A percentile compares a stretch with the other conserved stretches of the same genome.
These are phyloP conservation scores for Chelidonichthys spinosus DNA, from an alignment of 2,797 vertebrate genomes.

Conservation along the genomic window DNA sequence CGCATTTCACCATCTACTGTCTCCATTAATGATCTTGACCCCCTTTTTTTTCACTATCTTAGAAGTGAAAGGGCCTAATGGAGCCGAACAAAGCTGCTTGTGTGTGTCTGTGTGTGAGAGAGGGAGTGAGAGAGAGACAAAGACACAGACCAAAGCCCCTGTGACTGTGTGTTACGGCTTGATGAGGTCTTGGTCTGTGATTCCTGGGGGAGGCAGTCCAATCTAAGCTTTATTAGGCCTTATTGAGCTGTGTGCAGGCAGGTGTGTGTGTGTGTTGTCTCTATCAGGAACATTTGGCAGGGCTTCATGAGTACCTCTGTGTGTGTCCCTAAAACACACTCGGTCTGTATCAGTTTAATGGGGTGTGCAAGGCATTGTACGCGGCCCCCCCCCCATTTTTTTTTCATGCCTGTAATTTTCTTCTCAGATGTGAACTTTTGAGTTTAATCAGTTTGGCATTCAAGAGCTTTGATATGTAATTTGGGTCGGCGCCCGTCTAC, in stretches of 20 bases:
- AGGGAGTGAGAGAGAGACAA: conserved; percentile 47
- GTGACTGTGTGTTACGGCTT: conserved; percentile 84
- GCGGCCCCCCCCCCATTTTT: background rate
- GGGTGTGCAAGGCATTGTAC: conserved; percentile 46
- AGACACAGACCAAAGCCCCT: conserved; percentile 55
- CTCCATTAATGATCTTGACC: conserved; percentile 80
- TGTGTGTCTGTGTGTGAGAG: conserved; percentile 28
- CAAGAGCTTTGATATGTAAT: conserved; percentile 20
- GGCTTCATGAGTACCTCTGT: conserved; percentile 66
- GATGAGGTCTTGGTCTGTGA: conserved; percentile 95
- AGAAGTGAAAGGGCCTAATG: conserved; percentile 77
- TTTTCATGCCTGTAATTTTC: conserved; percentile 39
- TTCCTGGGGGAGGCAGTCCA: conserved; percentile 89
- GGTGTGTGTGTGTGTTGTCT: conserved; percentile 56
- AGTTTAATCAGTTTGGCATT: conserved; percentile 45
- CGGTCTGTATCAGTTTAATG: conserved; percentile 61
- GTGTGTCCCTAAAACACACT: conserved; percentile 55
- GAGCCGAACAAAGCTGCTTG: conserved; percentile 77
- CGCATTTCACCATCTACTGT: conserved; percentile 77
- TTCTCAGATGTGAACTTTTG: conserved; percentile 24
- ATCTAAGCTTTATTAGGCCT: conserved; percentile 82
- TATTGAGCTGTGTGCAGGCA: conserved; percentile 75
- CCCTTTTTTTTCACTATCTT: conserved; percentile 72
- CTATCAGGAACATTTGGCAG: conserved; percentile 69
- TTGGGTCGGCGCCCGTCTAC: conserved; percentile 1